A percentile compares a stretch with the other conserved stretches of the same genome.
These are phyloP conservation scores for Callyntrura guangdongensis DNA, from an alignment of 2,888 invertebrate genomes.

Conservation along the genomic window DNA sequence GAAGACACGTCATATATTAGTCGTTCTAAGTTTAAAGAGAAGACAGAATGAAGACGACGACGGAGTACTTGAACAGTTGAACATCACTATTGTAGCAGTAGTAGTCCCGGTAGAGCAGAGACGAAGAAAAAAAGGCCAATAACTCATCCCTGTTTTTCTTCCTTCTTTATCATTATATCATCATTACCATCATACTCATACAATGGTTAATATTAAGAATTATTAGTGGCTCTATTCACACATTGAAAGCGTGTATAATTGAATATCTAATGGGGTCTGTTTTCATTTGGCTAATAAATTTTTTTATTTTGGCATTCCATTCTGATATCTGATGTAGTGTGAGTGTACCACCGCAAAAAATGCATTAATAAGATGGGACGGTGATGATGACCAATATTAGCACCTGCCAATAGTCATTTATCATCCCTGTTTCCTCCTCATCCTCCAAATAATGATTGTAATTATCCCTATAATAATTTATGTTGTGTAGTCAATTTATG, in stretches of 20 bases:
- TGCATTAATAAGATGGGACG: neutral
- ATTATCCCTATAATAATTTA: slow-evolving; percentile 61
- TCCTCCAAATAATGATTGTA: slow-evolving; percentile 57
- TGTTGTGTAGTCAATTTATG: slow-evolving; percentile 36
- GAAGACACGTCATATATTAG: neutral
- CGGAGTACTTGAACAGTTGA: neutral
- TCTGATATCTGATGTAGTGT: slow-evolving; percentile 15
- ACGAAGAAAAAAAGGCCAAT: slow-evolving; percentile 51
- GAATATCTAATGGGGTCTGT: slow-evolving; percentile 44
- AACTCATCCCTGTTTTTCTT: slow-evolving; percentile 64
- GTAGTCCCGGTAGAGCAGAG: neutral
- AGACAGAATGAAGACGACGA: neutral
- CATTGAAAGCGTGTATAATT: slow-evolving; percentile 63
- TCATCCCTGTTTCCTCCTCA: slow-evolving; percentile 63
- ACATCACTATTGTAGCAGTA: neutral
- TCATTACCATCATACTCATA: slow-evolving; percentile 54
- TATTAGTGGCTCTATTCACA: slow-evolving; percentile 50
- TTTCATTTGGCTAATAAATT: slow-evolving; percentile 46
- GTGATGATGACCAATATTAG: slow-evolving; percentile 59
- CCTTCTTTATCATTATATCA: slow-evolving; percentile 58
- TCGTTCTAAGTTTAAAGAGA: neutral
- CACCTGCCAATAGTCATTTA: slow-evolving; percentile 58
- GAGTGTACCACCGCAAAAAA: neutral
- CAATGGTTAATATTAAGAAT: slow-evolving; percentile 51
- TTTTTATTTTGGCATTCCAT: slow-evolving; percentile 24